Evolutionary conservation across 2,113 vertebrate species (phyloP), one percentile per base, ranked within the genome.

Genomic region (Spea multiplicata): DNA sequence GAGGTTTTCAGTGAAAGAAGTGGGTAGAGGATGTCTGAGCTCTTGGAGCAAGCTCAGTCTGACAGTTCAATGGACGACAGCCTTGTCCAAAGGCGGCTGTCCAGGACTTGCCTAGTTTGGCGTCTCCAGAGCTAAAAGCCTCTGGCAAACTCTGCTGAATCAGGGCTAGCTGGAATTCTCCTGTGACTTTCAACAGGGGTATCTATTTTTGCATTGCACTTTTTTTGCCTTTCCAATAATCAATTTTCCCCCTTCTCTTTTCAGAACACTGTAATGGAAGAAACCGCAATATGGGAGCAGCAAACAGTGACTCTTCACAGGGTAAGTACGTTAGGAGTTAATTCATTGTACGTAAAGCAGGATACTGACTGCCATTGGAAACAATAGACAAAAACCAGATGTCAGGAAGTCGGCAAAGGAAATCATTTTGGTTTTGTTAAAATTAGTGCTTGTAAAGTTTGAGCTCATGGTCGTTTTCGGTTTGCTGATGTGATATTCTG

Each of bases 261-360:
- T 87, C 88, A 99, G 97, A 98, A 90, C 84, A 95, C 96, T 93
- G 90, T 94, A 83, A 99, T 99, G 97, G 97, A 99, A 94, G 97
- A 99, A 92, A 98, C 97, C 4, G 97, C 97, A 84, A 99, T 99
- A 94, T 99, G 97, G 97, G 97, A 99, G 93, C 97, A 99, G 87
- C 96, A 99, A 90, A 99, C 97, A 76, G 97, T 99, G 88, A 98
- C 96, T 82, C 95, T 99, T 90, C 97, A 99, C 94, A 98, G 97
- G 95, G 97, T 99, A 84, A 91, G 96, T 91, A 82, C 46, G 16
- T 64, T 87, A 74, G 76, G 53, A 80, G 57, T 87, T 67, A 85
- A 66, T 85, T 75, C 50, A 76, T 83, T 82, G 69, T 76, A 82
- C 80, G 81, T 89, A 87, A 89, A 3, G 89, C 94, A 95, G 95